Base-by-base conservation (phyloP, 2,888 invertebrate genomes). In the Diogma glabrata region DNA sequence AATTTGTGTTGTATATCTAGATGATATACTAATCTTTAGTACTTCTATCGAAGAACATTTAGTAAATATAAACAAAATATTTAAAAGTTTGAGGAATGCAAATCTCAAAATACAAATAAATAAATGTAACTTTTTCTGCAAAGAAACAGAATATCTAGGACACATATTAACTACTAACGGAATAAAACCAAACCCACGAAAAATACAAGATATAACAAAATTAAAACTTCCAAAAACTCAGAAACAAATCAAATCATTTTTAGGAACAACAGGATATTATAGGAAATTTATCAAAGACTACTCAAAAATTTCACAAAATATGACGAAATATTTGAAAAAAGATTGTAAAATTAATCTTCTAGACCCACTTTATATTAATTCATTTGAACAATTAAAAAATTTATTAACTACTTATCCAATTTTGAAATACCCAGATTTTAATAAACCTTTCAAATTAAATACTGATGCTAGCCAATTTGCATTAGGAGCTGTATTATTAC, bases 311-410 rank as follows among this genome's bases (percentile, higher is more conserved):
- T n/a, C n/a, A n/a, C n/a, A n/a, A n/a, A n/a, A n/a, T n/a, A n/a
- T n/a, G n/a, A n/a, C n/a, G n/a, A 28, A 28, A 28, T 28, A 28
- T 28, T 28, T 28, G 23, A 43, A 22, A 43, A 43, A 52, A 46
- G 36, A 54, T 54, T 20, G 12, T 5, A 51, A 38, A 47, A 47
- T 51, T 9, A 51, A 51, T 16, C 16, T 22, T 26, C 26, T 36
- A 19, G 47, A 51, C 24, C 14, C 47, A 30, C 16, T 23, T 22
- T 51, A 40, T 30, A 19, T 40, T 17, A 22, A 52, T 49, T 17
- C 28, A 43, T 52, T 53, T 33, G 50, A 49, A 50, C 55, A 56
- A 54, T 50, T 54, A 36, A 52, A 52, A 47, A 50, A 53, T 45
- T 51, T 52, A 43, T 51, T 56, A 47, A 36, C 52, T 16, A 50